Conservation (phyloP, 2,113 vertebrate species). For the Heterotilapia buettikoferi region DNA sequence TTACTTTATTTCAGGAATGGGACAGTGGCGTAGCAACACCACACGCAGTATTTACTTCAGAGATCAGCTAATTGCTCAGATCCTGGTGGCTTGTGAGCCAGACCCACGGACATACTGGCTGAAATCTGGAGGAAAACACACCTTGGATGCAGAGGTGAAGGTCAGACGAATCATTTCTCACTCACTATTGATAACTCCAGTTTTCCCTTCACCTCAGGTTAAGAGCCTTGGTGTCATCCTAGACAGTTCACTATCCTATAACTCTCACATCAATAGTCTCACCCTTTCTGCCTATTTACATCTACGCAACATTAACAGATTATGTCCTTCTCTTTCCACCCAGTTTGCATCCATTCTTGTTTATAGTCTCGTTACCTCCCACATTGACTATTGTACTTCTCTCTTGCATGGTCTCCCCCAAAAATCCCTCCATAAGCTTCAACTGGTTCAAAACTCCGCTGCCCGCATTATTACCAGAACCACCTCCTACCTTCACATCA, state of each 20-base stretch:
- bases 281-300: background rate
- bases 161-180: background rate
- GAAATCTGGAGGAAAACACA: background rate
- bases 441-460: background rate
- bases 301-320: background rate
- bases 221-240: background rate
- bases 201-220: background rate
- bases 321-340: background rate
- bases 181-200: background rate
- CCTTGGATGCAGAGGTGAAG: background rate
- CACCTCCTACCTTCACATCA: background rate
- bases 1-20: background rate
- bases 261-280: background rate
- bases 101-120: background rate
- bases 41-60: background rate
- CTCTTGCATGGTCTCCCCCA: background rate
- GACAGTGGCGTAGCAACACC: background rate
- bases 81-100: background rate
- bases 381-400: background rate
- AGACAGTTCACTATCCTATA: background rate
- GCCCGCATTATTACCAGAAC: background rate
- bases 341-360: background rate
- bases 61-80: background rate
- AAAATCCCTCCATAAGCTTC: background rate
- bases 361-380: background rate